These are phyloP conservation scores for Diploscapter pachys DNA, from an alignment of 1,140 invertebrate species.

Conservation along the genomic window DNA sequence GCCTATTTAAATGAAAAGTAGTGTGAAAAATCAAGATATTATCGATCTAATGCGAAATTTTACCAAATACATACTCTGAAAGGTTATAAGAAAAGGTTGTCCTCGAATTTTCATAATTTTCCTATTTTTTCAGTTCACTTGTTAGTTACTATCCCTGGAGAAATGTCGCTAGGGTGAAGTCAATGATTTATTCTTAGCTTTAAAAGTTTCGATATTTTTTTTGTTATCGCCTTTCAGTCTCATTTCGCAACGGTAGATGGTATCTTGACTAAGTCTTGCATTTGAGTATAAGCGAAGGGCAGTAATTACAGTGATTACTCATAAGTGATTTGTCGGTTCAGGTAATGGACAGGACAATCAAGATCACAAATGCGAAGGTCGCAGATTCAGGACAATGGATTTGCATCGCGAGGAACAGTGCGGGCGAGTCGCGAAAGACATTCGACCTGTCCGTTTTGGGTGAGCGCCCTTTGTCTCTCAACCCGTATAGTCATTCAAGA, in stretches of 20 bases:
- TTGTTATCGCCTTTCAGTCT: no score
- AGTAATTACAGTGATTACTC: conserved; percentile 18
- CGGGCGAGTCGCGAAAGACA: conserved; percentile 55
- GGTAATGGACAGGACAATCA: conserved; percentile 22
- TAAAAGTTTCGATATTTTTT: no score
- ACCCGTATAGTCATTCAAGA: conserved; percentile 9
- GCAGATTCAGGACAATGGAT: conserved; percentile 56
- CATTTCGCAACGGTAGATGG: no score
- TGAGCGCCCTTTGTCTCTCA: conserved; percentile 24
- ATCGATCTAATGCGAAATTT: no score
- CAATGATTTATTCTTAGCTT: no score
- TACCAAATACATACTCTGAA: no score
- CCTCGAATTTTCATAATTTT: background rate
- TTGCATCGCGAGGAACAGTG: conserved; percentile 58
- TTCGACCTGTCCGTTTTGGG: conserved; percentile 61
- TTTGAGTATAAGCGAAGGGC: background rate
- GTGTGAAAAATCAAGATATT: no score
- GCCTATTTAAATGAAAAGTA: no score
- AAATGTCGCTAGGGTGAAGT: no score
- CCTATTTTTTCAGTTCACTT: background rate
- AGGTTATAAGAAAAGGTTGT: no score
- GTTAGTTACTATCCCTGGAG: no score
- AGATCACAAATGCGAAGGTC: conserved; percentile 19
- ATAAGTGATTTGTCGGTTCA: conserved; percentile 22
- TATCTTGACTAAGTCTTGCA: background rate